Percentiles rank a stretch among this genome's conserved stretches.
Conservation (phyloP, 1,140 invertebrate species). For the Tetramorium simillimum region DNA sequence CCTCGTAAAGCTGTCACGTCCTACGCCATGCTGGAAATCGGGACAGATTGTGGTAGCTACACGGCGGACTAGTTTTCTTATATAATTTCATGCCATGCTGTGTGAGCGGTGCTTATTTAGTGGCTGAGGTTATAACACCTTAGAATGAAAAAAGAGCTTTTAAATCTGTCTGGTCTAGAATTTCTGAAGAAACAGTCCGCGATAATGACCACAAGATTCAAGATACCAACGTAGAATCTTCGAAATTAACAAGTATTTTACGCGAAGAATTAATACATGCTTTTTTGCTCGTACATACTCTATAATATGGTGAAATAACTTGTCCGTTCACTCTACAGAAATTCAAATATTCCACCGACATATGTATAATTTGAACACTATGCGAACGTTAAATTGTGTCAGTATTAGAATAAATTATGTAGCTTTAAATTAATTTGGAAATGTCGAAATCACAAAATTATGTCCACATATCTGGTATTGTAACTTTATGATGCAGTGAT, state of each 20-base stretch:
- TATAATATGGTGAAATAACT: background rate
- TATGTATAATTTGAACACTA: slow-evolving; percentile 19
- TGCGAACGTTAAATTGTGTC: slow-evolving; percentile 11
- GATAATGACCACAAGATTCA: background rate
- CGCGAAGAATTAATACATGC: background rate
- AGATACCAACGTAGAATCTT: background rate
- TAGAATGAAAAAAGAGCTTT: background rate
- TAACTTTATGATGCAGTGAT: slow-evolving; percentile 3
- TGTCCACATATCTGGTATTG: background rate
- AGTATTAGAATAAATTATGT: background rate
- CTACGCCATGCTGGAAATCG: slow-evolving; percentile 45
- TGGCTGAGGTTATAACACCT: background rate
- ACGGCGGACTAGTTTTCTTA: slow-evolving; percentile 19
- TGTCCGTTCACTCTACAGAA: background rate
- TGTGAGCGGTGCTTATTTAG: slow-evolving; percentile 21
- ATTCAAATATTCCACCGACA: slow-evolving; percentile 4
- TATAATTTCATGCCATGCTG: slow-evolving; percentile 25
- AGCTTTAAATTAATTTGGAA: slow-evolving; percentile 17
- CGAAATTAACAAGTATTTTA: background rate
- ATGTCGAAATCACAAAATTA: slow-evolving; percentile 9
- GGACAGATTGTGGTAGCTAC: slow-evolving; percentile 32
- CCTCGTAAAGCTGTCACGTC: slow-evolving; percentile 75
- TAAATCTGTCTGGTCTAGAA: background rate
- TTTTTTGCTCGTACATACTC: background rate
- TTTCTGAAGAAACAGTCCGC: background rate